These are phyloP conservation scores for Stomatorhinus walkeri DNA, from an alignment of 2,797 vertebrate genomes.

Conservation along the genomic window DNA sequence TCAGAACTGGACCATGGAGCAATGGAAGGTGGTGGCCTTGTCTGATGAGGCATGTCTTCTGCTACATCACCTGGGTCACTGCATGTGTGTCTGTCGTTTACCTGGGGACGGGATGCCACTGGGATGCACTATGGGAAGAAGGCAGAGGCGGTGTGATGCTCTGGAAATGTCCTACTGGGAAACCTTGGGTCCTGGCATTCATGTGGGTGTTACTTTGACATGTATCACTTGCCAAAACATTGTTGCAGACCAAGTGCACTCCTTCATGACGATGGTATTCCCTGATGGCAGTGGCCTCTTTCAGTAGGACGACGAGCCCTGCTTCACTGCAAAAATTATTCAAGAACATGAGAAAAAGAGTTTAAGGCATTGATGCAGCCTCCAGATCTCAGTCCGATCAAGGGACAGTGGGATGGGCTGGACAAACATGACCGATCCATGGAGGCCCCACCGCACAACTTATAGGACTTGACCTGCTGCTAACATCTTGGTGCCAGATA, in stretches of 20 bases:
- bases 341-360: not conserved
- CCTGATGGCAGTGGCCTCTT: not conserved
- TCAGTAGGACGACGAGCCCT: not conserved
- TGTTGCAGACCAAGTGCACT: not conserved
- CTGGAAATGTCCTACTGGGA: not conserved
- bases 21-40: not conserved
- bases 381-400: not conserved
- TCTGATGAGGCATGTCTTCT: not conserved
- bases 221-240: not conserved
- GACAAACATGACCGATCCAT: not conserved
- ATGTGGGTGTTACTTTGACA: not conserved
- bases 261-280: not conserved
- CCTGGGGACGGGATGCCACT: not conserved
- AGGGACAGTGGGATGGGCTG: not conserved
- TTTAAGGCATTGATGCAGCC: not conserved
- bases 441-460: not conserved
- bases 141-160: not conserved
- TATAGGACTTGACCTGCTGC: not conserved
- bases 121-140: not conserved
- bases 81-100: not conserved
- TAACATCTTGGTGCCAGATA: not conserved
- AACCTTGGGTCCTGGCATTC: not conserved
- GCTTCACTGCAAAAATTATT: not conserved
- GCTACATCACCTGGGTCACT: not conserved
- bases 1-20: not conserved